Conservation (phyloP, 2,888 invertebrate species). For the Ormyrus thymus region DNA sequence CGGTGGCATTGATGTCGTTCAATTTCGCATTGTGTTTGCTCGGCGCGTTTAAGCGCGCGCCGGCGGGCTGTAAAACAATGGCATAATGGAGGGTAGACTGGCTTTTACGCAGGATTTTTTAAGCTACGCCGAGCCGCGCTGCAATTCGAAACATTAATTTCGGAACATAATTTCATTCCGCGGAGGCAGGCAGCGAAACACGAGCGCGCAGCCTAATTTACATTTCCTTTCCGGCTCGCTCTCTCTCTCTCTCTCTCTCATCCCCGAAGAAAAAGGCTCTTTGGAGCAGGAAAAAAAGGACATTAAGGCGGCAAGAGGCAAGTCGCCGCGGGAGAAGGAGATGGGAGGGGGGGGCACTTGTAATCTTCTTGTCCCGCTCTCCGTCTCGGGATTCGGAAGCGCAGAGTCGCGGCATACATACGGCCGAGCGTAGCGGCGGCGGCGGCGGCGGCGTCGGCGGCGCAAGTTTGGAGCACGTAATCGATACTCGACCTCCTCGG, state of each 20-base stretch:
- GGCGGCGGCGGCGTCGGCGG: background rate
- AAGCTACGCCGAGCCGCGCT: too few species aligned
- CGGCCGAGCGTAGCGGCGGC: constrained; percentile 16
- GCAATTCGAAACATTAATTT: too few species aligned
- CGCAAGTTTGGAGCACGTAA: constrained; percentile 54
- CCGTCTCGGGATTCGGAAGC: constrained; percentile 19
- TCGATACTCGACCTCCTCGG: constrained; percentile 62
- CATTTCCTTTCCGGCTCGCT: background rate
- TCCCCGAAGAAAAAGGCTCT: background rate
- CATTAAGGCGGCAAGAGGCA: constrained; percentile 1
- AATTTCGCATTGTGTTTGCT: too few species aligned
- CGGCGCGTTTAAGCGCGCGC: too few species aligned
- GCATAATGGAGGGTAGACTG: too few species aligned
- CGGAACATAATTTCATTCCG: too few species aligned
- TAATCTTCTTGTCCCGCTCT: constrained; percentile 19
- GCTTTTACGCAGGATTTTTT: too few species aligned
- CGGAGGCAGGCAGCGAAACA: background rate
- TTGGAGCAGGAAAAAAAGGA: background rate
- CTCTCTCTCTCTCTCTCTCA: background rate
- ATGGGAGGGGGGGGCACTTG: background rate
- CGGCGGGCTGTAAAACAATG: too few species aligned
- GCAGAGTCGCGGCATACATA: constrained; percentile 12
- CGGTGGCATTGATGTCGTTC: too few species aligned
- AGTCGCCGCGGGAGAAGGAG: background rate
- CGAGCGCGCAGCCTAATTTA: too few species aligned